phyloP scores from a whole-genome alignment of 1,140 invertebrate species.

The Mamestra configurata region DNA sequence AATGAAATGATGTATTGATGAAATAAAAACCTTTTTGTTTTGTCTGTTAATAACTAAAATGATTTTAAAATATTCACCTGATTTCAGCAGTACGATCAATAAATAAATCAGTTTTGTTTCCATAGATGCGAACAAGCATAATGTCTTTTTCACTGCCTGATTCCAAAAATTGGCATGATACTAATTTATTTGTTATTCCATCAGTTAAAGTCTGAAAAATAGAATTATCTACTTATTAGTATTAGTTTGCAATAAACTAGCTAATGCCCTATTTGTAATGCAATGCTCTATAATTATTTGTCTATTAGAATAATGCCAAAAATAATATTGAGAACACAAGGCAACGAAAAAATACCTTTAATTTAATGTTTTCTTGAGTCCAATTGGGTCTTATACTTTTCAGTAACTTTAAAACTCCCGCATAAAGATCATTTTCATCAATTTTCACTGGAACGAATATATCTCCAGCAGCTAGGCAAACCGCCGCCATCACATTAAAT shows the following conservation, averaged over 20 bases:
- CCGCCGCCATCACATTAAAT: slow-evolving; percentile 60
- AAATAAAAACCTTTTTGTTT: too few relatives aligned
- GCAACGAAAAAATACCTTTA: slow-evolving; percentile 76
- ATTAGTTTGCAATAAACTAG: background rate
- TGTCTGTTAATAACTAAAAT: too few relatives aligned
- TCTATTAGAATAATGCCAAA: background rate
- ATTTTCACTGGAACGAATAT: slow-evolving; percentile 77
- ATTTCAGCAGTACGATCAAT: slow-evolving; percentile 96
- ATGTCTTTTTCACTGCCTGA: slow-evolving; percentile 89
- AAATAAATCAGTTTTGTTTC: slow-evolving; percentile 96
- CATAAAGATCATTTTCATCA: slow-evolving; percentile 76
- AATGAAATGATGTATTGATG: too few relatives aligned
- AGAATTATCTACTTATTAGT: slow-evolving; percentile 30
- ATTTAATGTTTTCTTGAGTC: slow-evolving; percentile 78
- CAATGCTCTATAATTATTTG: background rate
- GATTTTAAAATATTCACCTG: slow-evolving; percentile 85
- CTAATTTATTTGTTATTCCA: slow-evolving; percentile 98
- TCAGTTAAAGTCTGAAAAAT: slow-evolving; percentile 95
- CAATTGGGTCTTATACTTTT: slow-evolving; percentile 82
- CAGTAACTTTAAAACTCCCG: slow-evolving; percentile 82
- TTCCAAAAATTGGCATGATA: slow-evolving; percentile 90
- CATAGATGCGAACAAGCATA: slow-evolving; percentile 97
- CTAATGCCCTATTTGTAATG: background rate
- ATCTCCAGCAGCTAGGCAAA: slow-evolving; percentile 69
- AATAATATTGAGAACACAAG: background rate